phyloP scores from a whole-genome alignment of 2,797 vertebrate genomes.

The Sebastes cheni region DNA sequence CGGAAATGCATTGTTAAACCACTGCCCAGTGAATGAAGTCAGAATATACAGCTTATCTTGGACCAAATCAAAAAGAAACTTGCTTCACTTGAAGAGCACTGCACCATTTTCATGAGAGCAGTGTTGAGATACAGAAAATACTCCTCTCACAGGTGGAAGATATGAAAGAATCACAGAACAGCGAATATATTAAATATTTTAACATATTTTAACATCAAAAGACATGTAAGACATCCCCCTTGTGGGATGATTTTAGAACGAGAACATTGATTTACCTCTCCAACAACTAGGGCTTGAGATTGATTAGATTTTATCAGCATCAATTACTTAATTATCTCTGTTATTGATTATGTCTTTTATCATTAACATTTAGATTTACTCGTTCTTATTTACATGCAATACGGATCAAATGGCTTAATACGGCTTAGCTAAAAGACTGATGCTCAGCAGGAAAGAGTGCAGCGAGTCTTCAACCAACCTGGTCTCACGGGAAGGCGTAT shows the following conservation, averaged over 20 bases:
- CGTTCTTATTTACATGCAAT: neutral
- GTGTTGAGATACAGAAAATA: neutral
- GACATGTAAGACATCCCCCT: neutral
- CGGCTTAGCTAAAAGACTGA: neutral
- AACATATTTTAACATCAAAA: neutral
- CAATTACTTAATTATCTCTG: constrained; percentile 3
- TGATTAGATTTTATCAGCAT: constrained; percentile 33
- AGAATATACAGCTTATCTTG: constrained; percentile 29
- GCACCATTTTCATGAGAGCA: constrained; percentile 25
- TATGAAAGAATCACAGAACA: neutral
- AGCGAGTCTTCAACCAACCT: neutral
- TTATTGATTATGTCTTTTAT: constrained; percentile 23
- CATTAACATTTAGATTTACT: constrained; percentile 9
- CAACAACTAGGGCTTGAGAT: neutral
- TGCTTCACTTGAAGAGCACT: constrained; percentile 17
- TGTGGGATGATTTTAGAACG: neutral
- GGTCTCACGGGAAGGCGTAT: too few species aligned
- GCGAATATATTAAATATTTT: neutral
- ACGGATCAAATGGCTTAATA: neutral
- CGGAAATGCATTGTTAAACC: constrained; percentile 45
- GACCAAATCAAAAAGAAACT: constrained; percentile 31
- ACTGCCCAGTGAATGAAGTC: constrained; percentile 35
- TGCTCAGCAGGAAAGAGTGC: neutral
- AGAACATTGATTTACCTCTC: neutral
- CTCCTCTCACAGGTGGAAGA: neutral